Conservation (phyloP, 2,113 vertebrate species). For the Notothenia rossii region DNA sequence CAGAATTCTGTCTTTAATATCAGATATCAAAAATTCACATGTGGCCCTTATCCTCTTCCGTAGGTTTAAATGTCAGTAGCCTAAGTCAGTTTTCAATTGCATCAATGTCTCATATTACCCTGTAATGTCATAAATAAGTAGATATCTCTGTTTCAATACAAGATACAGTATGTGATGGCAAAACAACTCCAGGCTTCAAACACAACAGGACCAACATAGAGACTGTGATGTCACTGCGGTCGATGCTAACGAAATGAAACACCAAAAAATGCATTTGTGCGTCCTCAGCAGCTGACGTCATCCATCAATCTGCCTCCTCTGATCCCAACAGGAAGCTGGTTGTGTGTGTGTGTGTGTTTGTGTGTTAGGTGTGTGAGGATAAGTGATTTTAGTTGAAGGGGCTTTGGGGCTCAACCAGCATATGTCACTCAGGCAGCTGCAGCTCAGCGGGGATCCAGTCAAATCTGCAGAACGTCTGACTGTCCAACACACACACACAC, state of each 20-base stretch:
- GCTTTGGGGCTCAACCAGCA: slow-evolving; percentile 75
- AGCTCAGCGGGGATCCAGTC: slow-evolving; percentile 71
- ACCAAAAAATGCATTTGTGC: neutral
- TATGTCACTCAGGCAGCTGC: slow-evolving; percentile 79
- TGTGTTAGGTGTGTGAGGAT: slow-evolving; percentile 31
- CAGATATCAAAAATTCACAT: no score
- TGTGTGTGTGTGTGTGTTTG: slow-evolving; percentile 9
- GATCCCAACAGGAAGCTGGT: slow-evolving; percentile 44
- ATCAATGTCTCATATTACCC: no score
- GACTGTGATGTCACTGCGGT: slow-evolving; percentile 7
- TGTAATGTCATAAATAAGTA: no score
- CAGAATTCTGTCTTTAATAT: no score
- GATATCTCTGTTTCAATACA: no score
- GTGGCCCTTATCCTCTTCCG: no score
- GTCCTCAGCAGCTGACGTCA: slow-evolving; percentile 54
- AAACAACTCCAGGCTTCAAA: no score
- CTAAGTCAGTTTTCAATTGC: no score
- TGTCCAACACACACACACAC: slow-evolving; percentile 11
- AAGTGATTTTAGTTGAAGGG: slow-evolving; percentile 68
- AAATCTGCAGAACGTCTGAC: slow-evolving; percentile 57
- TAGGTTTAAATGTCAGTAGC: no score
- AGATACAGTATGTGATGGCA: no score
- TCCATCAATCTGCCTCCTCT: slow-evolving; percentile 43
- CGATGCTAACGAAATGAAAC: neutral
- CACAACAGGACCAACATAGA: no score